Evolutionary conservation across 2,888 invertebrate species (phyloP).

Genomic region (Timandra comae): DNA sequence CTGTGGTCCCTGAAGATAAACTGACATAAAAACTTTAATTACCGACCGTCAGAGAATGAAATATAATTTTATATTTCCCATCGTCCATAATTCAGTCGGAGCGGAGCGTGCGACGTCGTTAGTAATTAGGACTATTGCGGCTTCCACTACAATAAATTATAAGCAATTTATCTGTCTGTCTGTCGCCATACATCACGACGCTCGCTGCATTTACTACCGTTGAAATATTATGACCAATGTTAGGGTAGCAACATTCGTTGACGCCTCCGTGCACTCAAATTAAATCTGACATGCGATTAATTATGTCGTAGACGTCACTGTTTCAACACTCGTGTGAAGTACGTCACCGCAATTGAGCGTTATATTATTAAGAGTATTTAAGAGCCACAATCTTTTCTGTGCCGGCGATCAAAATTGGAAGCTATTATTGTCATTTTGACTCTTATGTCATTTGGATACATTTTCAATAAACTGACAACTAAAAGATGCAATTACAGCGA

Average conservation of each 20-base stretch:
- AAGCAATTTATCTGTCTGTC: constrained; percentile 73
- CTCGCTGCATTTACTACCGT: constrained; percentile 54
- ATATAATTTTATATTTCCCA: constrained; percentile 33
- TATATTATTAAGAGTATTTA: too few relatives aligned
- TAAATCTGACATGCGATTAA: constrained; percentile 9
- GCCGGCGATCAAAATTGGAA: too few relatives aligned
- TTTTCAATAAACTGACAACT: too few relatives aligned
- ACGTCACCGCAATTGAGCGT: too few relatives aligned
- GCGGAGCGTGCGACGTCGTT: constrained; percentile 41
- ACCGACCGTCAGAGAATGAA: constrained; percentile 12
- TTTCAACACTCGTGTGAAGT: constrained; percentile 3
- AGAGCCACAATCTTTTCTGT: too few relatives aligned
- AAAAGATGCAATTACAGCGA: too few relatives aligned
- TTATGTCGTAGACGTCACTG: constrained; percentile 1
- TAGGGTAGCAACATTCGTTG: constrained; percentile 40
- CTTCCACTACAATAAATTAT: constrained; percentile 70
- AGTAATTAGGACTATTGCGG: constrained; percentile 59
- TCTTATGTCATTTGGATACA: too few relatives aligned
- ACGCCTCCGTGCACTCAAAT: constrained; percentile 27
- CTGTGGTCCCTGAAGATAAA: background rate
- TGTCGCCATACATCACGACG: constrained; percentile 68
- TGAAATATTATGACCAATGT: constrained; percentile 66
- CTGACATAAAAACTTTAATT: constrained; percentile 6
- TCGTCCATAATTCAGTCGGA: constrained; percentile 35
- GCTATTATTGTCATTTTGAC: too few relatives aligned